Percentiles rank a stretch among this genome's conserved stretches.
These are phyloP conservation scores for Salvelinus fontinalis DNA, from an alignment of 2,113 vertebrate species.

Conservation along the genomic window DNA sequence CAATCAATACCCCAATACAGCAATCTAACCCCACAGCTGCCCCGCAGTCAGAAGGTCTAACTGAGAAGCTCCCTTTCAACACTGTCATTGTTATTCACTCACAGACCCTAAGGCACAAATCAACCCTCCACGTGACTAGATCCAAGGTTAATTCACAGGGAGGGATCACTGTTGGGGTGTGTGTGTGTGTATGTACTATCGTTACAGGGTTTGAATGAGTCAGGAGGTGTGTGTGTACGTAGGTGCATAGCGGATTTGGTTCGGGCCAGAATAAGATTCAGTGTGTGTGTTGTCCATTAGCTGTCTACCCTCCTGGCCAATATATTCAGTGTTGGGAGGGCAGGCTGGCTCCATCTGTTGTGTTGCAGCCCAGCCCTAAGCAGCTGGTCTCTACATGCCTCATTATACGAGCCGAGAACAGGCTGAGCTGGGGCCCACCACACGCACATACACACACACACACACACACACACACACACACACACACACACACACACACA, in stretches of 20 bases:
- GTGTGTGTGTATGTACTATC: no score
- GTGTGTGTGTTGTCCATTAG: constrained; percentile 52
- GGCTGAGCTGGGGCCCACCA: constrained; percentile 21
- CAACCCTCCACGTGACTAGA: not conserved
- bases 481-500: constrained; percentile 41
- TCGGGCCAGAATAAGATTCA: constrained; percentile 18
- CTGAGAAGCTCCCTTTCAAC: constrained; percentile 19
- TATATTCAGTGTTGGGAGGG: constrained; percentile 72
- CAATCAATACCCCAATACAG: constrained; percentile 64
- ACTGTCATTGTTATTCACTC: not conserved
- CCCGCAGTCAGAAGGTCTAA: constrained; percentile 46
- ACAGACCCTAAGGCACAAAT: not conserved
- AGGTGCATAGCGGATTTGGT: constrained; percentile 9
- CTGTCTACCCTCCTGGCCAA: constrained; percentile 66
- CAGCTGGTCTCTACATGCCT: constrained; percentile 71
- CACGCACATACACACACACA: constrained; percentile 34
- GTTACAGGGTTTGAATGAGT: not conserved
- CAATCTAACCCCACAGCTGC: constrained; percentile 60
- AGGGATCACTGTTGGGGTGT: not conserved
- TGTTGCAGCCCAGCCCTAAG: constrained; percentile 69
- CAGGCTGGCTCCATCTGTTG: constrained; percentile 77
- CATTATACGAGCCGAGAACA: constrained; percentile 58
- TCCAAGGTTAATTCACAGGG: no score
- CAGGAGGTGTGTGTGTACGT: constrained; percentile 2
- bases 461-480: constrained; percentile 42